Evolutionary conservation across 1,140 invertebrate genomes (phyloP).

Genomic region (Halyomorpha halys): DNA sequence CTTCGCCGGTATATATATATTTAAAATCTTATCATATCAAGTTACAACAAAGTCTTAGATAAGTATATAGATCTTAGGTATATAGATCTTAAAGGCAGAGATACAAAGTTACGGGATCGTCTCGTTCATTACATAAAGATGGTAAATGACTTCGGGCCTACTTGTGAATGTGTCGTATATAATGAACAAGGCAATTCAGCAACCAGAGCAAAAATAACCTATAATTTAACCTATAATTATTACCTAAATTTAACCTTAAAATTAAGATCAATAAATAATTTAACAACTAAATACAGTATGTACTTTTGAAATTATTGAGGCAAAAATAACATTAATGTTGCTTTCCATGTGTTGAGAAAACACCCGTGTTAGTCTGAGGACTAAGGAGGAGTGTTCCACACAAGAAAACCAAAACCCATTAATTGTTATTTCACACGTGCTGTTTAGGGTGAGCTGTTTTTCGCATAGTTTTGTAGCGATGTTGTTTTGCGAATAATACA

Average conservation of each 20-base stretch:
- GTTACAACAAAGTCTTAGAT: background rate
- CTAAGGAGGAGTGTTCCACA: too few species aligned
- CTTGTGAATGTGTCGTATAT: slow-evolving; percentile 5
- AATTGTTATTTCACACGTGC: background rate
- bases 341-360: too few species aligned
- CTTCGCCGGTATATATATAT: background rate
- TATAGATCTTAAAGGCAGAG: background rate
- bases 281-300: too few species aligned
- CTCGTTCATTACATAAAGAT: background rate
- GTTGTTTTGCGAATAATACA: background rate
- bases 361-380: too few species aligned
- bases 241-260: background rate
- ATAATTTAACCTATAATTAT: background rate
- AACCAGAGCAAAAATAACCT: background rate
- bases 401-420: too few species aligned
- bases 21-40: slow-evolving; percentile 9
- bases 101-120: background rate
- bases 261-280: too few species aligned
- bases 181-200: slow-evolving; percentile 5
- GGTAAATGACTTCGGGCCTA: slow-evolving; percentile 11
- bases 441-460: background rate
- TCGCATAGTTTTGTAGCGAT: slow-evolving; percentile 12
- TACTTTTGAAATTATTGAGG: too few species aligned
- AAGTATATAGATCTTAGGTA: background rate
- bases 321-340: too few species aligned